These are phyloP conservation scores for Acanthisitta chloris DNA, from an alignment of 2,113 vertebrate species.

Conservation along the genomic window DNA sequence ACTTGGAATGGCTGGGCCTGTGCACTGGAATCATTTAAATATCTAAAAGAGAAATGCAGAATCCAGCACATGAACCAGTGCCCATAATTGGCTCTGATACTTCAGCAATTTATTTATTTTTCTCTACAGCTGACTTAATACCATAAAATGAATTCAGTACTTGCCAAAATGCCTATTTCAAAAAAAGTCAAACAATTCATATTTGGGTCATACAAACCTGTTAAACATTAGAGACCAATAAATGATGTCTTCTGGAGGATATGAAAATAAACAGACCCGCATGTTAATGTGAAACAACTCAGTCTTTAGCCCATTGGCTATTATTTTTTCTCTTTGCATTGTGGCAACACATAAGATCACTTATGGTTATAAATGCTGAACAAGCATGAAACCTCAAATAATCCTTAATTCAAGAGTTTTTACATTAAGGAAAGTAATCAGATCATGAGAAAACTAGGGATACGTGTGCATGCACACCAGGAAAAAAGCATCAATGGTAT, in stretches of 20 bases:
- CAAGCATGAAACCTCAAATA: not conserved
- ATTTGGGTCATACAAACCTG: conserved; percentile 52
- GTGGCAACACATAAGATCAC: not conserved
- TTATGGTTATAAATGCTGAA: not conserved
- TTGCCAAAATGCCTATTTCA: conserved; percentile 47
- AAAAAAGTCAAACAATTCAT: conserved; percentile 49
- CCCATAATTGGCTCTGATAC: conserved; percentile 51
- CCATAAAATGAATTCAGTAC: conserved; percentile 48
- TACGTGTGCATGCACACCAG: not conserved
- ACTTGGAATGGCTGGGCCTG: conserved; percentile 27
- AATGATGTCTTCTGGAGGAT: not conserved
- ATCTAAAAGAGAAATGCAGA: conserved; percentile 38
- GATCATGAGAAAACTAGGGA: not conserved
- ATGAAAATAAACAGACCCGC: conserved; percentile 39
- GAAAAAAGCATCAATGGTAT: not conserved
- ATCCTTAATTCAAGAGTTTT: not conserved
- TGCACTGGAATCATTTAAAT: conserved; percentile 42
- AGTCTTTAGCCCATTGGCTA: not conserved
- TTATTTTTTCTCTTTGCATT: not conserved
- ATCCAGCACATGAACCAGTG: conserved; percentile 55
- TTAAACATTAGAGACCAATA: conserved; percentile 45
- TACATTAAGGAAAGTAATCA: not conserved
- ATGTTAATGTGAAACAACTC: not conserved
- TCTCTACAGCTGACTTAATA: conserved; percentile 61
- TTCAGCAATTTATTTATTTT: conserved; percentile 62